phyloP scores from a whole-genome alignment of 2,888 invertebrate genomes.

The Archips crataeganus region DNA sequence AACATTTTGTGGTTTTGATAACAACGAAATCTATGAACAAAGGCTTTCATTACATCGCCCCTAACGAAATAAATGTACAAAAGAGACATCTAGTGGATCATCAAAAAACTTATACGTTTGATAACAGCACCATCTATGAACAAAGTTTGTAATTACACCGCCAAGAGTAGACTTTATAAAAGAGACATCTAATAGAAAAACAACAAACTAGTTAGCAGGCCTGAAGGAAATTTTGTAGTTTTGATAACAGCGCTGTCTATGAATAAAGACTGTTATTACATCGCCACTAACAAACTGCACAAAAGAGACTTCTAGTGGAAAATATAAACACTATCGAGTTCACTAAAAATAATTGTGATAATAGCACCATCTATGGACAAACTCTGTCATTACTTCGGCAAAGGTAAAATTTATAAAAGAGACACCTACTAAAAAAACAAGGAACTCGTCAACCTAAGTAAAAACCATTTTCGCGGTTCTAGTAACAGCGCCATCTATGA shows the following conservation, averaged over 20 bases:
- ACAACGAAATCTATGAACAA: neutral
- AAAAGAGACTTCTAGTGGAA: neutral
- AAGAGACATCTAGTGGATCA: neutral
- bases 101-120: neutral
- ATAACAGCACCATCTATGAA: slow-evolving; percentile 6
- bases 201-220: neutral
- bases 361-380: neutral
- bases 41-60: neutral
- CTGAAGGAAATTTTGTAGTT: neutral
- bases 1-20: neutral
- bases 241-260: neutral
- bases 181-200: neutral
- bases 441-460: too few species aligned
- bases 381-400: too few species aligned
- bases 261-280: too few species aligned
- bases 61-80: too few species aligned
- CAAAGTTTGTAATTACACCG: neutral
- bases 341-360: neutral
- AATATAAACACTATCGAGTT: neutral
- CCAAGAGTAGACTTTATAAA: neutral
- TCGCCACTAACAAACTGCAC: too few species aligned
- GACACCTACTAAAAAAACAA: too few species aligned
- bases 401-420: neutral
- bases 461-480: neutral
- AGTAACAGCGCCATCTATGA: neutral